These are phyloP conservation scores for Channa maculata DNA, from an alignment of 2,113 vertebrate genomes.

Conservation along the genomic window DNA sequence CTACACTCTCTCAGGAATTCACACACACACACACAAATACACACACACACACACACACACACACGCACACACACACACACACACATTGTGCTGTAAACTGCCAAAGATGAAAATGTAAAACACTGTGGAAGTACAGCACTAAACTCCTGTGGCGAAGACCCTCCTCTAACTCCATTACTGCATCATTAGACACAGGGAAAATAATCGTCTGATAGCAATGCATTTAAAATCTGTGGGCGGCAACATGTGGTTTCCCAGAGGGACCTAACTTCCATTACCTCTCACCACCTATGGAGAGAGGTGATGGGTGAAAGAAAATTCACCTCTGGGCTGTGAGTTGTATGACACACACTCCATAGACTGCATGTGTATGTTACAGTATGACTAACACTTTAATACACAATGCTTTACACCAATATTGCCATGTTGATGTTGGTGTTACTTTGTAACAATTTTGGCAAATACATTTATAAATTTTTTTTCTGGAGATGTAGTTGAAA, in stretches of 20 bases:
- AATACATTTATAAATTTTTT: too few species aligned
- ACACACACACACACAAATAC: constrained; percentile 1
- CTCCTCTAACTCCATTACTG: constrained; percentile 13
- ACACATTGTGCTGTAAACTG: constrained; percentile 15
- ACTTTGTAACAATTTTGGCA: too few species aligned
- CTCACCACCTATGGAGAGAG: constrained; percentile 3
- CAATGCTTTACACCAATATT: not conserved
- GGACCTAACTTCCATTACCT: constrained; percentile 38
- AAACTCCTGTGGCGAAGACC: constrained; percentile 37
- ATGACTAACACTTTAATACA: not conserved
- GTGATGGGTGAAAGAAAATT: constrained; percentile 9
- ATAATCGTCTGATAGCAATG: constrained; percentile 24
- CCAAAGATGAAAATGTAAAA: constrained; percentile 35
- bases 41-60: not conserved
- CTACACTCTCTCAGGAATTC: not conserved
- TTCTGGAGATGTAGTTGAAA: too few species aligned
- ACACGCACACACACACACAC: constrained; percentile 4
- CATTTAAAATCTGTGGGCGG: constrained; percentile 49
- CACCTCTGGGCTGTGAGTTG: constrained; percentile 22
- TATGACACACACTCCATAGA: constrained; percentile 6
- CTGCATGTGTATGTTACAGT: constrained; percentile 1
- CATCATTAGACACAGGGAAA: constrained; percentile 27
- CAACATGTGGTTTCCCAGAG: constrained; percentile 37
- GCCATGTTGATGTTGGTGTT: too few species aligned
- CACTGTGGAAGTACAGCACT: not conserved